A percentile compares a stretch with the other conserved stretches of the same genome.
These are phyloP conservation scores for Aplodontia rufa DNA, from an alignment of 2,113 vertebrate genomes.

Conservation along the genomic window DNA sequence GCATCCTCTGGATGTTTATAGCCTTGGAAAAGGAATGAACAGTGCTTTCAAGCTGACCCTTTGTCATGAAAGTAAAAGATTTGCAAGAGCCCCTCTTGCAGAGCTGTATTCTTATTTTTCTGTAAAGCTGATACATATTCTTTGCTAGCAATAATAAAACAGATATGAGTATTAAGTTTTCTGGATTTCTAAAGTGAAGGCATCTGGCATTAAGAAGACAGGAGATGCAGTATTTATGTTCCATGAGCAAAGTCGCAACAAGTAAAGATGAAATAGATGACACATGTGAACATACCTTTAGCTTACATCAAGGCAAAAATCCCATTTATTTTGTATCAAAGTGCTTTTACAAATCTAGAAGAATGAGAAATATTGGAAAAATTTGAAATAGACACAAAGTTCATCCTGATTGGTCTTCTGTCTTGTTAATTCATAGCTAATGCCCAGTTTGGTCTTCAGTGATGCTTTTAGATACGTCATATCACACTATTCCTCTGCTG, in stretches of 20 bases:
- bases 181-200: background rate
- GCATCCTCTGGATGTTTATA: too few species aligned
- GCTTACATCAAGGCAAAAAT: background rate
- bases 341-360: background rate
- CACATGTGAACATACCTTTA: background rate
- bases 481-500: background rate
- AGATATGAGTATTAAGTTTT: background rate
- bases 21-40: background rate
- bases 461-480: too few species aligned
- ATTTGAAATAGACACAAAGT: background rate
- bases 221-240: background rate
- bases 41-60: background rate
- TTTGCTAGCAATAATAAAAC: background rate
- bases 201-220: too few species aligned
- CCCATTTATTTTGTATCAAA: background rate
- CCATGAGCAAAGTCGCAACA: background rate
- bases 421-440: background rate
- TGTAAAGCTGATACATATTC: background rate
- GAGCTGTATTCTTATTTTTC: background rate
- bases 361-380: background rate
- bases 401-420: background rate
- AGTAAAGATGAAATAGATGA: background rate
- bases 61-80: background rate
- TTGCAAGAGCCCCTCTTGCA: background rate
- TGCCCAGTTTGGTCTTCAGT: too few species aligned